These are phyloP conservation scores for Drosophila dunni DNA, from an alignment of 1,140 invertebrate genomes.

Conservation along the genomic window DNA sequence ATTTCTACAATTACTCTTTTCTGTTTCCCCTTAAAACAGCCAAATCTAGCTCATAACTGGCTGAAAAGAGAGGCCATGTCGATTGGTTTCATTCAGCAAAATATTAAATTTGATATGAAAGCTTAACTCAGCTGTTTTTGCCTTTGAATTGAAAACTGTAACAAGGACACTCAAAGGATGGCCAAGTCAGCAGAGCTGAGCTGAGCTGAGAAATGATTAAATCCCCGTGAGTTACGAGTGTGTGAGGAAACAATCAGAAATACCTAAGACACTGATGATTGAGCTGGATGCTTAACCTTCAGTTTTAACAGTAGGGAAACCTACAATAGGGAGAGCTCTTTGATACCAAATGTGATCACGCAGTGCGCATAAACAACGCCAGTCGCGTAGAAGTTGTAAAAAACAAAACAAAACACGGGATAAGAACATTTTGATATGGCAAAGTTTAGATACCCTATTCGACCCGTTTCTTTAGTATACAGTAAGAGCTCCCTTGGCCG, in stretches of 20 bases:
- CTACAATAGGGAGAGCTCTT: constrained; percentile 23
- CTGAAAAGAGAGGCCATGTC: too few relatives aligned
- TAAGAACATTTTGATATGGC: too few relatives aligned
- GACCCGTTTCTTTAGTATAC: too few relatives aligned
- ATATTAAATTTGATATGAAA: background rate
- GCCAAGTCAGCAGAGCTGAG: background rate
- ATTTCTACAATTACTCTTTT: too few relatives aligned
- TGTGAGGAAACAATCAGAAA: constrained; percentile 11
- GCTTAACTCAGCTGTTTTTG: background rate
- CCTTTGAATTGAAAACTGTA: constrained; percentile 13
- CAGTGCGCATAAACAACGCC: constrained; percentile 70
- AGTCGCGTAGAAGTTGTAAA: constrained; percentile 44
- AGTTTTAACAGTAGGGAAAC: constrained; percentile 11
- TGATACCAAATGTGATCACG: constrained; percentile 71
- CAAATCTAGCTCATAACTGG: too few relatives aligned
- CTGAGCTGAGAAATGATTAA: constrained; percentile 33
- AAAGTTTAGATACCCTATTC: too few relatives aligned
- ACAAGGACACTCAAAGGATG: background rate
- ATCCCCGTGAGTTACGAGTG: constrained; percentile 46
- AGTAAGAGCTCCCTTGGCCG: too few relatives aligned
- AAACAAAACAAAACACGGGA: constrained; percentile 10
- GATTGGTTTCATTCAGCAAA: too few relatives aligned
- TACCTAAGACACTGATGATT: constrained; percentile 19
- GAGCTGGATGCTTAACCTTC: constrained; percentile 22
- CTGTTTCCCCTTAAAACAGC: too few relatives aligned